phyloP scores from a whole-genome alignment of 2,888 invertebrate genomes.

The Pristionchus exspectatus region DNA sequence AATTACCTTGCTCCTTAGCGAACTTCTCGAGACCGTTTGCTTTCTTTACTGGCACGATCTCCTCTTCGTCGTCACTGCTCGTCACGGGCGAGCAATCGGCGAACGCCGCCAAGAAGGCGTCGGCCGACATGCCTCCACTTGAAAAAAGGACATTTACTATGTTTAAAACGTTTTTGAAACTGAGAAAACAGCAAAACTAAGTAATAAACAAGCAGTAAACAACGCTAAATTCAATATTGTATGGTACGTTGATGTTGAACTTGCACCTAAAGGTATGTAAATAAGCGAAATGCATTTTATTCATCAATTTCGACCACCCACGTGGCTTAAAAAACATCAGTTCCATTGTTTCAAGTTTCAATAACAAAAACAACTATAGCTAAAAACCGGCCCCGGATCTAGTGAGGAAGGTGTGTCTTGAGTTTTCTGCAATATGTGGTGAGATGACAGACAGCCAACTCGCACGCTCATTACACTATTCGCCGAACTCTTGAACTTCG shows the following conservation, averaged over 20 bases:
- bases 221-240: not conserved
- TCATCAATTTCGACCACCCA: not conserved
- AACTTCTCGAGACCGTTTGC: not conserved
- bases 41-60: not conserved
- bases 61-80: not conserved
- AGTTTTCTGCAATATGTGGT: not conserved
- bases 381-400: not conserved
- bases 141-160: not conserved
- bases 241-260: too few relatives aligned
- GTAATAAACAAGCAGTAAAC: not conserved
- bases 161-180: not conserved
- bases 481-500: not conserved
- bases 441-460: not conserved
- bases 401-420: not conserved
- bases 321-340: not conserved
- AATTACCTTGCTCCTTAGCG: not conserved
- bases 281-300: not conserved
- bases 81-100: not conserved
- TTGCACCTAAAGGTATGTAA: too few relatives aligned
- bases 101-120: not conserved
- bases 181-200: not conserved
- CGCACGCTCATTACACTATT: constrained; percentile 28
- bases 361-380: not conserved
- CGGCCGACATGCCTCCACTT: not conserved
- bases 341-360: not conserved